These are phyloP conservation scores for Stramonita haemastoma DNA, from an alignment of 2,888 invertebrate species.

Conservation along the genomic window DNA sequence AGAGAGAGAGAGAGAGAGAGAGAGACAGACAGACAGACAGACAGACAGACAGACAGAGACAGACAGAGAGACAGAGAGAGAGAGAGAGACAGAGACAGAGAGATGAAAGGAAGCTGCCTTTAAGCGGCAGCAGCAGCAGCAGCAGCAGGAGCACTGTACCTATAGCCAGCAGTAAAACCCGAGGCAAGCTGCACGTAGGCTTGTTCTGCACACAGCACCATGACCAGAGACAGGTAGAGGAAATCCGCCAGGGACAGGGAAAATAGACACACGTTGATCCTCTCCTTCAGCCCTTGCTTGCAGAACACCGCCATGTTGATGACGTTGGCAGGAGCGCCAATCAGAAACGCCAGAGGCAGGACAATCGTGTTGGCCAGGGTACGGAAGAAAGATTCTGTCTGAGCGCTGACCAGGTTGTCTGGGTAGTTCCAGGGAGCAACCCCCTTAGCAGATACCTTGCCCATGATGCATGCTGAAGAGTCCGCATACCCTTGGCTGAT, in stretches of 20 bases:
- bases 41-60: too few relatives aligned
- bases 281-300: conserved; percentile 26
- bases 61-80: too few relatives aligned
- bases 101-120: too few relatives aligned
- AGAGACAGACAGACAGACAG: too few relatives aligned
- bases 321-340: conserved; percentile 27
- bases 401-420: conserved; percentile 1
- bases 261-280: conserved; percentile 28
- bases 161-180: too few relatives aligned
- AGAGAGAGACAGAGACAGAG: too few relatives aligned
- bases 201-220: not conserved
- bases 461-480: too few relatives aligned
- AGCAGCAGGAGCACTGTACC: too few relatives aligned
- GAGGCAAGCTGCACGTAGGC: not conserved
- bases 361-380: not conserved
- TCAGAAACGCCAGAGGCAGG: conserved; percentile 9
- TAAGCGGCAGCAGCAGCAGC: too few relatives aligned
- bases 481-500: too few relatives aligned
- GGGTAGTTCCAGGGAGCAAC: conserved; percentile 16
- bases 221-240: not conserved
- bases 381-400: not conserved
- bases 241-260: conserved; percentile 11
- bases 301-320: conserved; percentile 33
- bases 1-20: too few relatives aligned
- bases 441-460: not conserved